phyloP scores from a whole-genome alignment of 2,888 invertebrate genomes.

The Halictus quadricinctus region DNA sequence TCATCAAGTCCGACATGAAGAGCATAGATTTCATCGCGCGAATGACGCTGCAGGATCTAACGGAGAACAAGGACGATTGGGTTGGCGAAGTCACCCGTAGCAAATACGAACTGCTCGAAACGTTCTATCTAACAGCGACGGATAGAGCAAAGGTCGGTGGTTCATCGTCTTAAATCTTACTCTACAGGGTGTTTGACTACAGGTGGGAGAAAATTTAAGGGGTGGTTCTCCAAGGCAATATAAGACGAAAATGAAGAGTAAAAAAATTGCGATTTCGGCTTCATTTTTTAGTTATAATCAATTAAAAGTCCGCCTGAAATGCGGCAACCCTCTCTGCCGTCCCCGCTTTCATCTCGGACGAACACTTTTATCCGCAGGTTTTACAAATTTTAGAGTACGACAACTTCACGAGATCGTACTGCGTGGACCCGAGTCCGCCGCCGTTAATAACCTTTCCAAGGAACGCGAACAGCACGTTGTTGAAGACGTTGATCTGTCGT shows the following conservation, averaged over 20 bases:
- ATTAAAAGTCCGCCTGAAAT: too few species aligned
- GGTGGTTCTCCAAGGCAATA: too few species aligned
- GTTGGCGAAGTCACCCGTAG: constrained; percentile 71
- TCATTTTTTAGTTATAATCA: too few species aligned
- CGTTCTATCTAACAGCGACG: constrained; percentile 76
- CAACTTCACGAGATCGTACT: constrained; percentile 74
- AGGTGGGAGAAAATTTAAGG: too few species aligned
- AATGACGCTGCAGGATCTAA: constrained; percentile 69
- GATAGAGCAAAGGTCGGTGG: constrained; percentile 74
- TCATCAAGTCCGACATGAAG: constrained; percentile 73
- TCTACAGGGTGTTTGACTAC: too few species aligned
- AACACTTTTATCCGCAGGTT: constrained; percentile 59
- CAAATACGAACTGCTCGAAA: constrained; percentile 72
- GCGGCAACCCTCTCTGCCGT: not conserved
- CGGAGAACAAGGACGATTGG: constrained; percentile 70
- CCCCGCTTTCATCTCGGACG: not conserved
- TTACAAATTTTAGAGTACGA: constrained; percentile 75
- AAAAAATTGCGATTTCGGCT: too few species aligned
- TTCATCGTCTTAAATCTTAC: not conserved
- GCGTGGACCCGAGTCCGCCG: constrained; percentile 63
- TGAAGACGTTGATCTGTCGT: constrained; percentile 75
- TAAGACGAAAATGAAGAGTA: too few species aligned
- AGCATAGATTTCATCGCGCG: constrained; percentile 73
- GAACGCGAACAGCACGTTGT: constrained; percentile 72
- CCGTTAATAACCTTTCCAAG: constrained; percentile 74